Evolutionary conservation across 1,140 invertebrate species (phyloP).

Genomic region (Macrobrachium rosenbergii): DNA sequence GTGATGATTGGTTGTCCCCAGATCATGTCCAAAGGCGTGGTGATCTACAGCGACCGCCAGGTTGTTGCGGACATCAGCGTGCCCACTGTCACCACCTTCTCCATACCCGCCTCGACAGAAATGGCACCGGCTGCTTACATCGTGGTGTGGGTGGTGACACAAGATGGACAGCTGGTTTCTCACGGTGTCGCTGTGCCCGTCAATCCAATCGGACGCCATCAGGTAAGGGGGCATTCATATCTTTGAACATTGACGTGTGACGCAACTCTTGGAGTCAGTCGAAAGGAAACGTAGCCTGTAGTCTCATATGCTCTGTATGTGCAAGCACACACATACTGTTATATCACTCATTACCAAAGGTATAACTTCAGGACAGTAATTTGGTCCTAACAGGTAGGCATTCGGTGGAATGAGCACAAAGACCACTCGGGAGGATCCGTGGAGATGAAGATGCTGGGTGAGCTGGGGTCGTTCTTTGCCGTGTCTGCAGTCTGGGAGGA

Average conservation of each 20-base stretch:
- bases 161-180: conserved; percentile 73
- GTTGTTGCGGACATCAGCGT: conserved; percentile 58
- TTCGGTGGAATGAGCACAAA: conserved; percentile 70
- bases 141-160: conserved; percentile 73
- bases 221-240: conserved; percentile 65
- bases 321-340: no score
- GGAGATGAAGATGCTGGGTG: conserved; percentile 69
- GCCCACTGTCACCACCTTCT: conserved; percentile 70
- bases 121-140: conserved; percentile 78
- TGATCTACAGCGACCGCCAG: conserved; percentile 70
- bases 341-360: no score
- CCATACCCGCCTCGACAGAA: conserved; percentile 69
- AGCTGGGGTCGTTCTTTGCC: conserved; percentile 70
- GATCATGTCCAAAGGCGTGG: conserved; percentile 71
- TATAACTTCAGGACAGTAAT: no score
- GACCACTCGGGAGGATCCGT: conserved; percentile 70
- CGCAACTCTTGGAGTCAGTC: no score
- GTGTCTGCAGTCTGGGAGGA: conserved; percentile 69
- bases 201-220: conserved; percentile 70
- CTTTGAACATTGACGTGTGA: background rate
- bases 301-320: no score
- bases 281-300: no score
- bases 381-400: conserved; percentile 64
- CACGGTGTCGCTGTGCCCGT: conserved; percentile 76
- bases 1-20: conserved; percentile 60